Conservation (phyloP, 2,888 invertebrate genomes). For the Chaitophorus viminalis region DNA sequence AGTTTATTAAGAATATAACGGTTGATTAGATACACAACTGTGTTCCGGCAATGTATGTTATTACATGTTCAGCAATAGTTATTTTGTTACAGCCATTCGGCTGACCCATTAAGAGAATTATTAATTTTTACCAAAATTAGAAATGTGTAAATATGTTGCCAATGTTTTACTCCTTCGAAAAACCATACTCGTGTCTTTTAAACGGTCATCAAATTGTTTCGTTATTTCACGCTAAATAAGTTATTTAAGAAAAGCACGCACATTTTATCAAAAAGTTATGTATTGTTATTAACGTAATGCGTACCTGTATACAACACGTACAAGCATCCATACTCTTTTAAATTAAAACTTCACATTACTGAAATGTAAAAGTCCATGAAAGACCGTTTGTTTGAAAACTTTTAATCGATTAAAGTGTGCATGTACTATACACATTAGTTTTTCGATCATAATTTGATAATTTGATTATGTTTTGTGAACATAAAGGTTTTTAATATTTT, state of each 20-base stretch:
- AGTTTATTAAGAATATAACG: no score
- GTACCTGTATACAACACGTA: background rate
- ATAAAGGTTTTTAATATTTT: background rate
- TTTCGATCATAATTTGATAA: background rate
- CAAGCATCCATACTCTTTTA: background rate
- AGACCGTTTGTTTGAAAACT: background rate
- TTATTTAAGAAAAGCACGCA: constrained; percentile 30
- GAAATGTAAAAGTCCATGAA: background rate
- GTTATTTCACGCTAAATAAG: background rate
- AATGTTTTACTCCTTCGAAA: background rate
- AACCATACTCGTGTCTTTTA: background rate
- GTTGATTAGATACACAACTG: background rate
- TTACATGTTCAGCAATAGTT: background rate
- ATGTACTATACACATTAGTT: background rate
- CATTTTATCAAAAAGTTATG: background rate
- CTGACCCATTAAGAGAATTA: background rate
- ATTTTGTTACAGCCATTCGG: background rate
- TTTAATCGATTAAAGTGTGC: background rate
- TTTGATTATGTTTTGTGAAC: background rate
- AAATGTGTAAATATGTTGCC: background rate
- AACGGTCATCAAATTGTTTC: background rate
- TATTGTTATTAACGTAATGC: background rate
- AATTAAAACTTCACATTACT: constrained; percentile 1
- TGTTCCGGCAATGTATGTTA: background rate
- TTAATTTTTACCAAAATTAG: background rate